phyloP scores from a whole-genome alignment of 2,797 vertebrate genomes.

The Acanthopagrus latus region DNA sequence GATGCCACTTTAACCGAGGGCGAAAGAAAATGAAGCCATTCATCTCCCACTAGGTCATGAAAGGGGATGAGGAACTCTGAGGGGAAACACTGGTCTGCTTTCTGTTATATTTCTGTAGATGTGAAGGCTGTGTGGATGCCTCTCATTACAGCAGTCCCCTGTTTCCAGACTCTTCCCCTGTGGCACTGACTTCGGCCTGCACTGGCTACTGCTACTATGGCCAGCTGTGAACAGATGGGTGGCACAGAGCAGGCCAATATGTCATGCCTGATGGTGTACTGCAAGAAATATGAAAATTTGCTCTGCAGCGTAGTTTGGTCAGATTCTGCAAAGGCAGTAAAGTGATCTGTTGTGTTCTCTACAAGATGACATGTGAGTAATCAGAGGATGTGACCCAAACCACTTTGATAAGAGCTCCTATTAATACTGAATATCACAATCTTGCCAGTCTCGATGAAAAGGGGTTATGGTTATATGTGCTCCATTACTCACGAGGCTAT shows the following conservation, averaged over 20 bases:
- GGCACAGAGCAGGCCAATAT: slow-evolving; percentile 55
- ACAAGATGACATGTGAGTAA: not conserved
- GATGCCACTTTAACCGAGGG: slow-evolving; percentile 80
- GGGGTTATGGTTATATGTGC: not conserved
- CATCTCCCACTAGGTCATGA: slow-evolving; percentile 78
- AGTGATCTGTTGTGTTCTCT: slow-evolving; percentile 1
- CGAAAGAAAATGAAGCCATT: slow-evolving; percentile 84
- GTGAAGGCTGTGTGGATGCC: slow-evolving; percentile 48
- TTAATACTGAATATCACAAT: not conserved
- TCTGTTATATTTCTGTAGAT: slow-evolving; percentile 59
- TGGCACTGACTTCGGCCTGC: slow-evolving; percentile 54
- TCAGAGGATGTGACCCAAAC: not conserved
- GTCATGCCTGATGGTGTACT: slow-evolving; percentile 67
- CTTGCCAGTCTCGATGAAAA: not conserved
- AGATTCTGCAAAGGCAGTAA: slow-evolving; percentile 41
- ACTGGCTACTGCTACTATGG: slow-evolving; percentile 56
- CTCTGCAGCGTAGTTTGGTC: slow-evolving; percentile 34
- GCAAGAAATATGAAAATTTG: slow-evolving; percentile 55
- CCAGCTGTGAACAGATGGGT: slow-evolving; percentile 79
- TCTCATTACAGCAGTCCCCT: slow-evolving; percentile 62
- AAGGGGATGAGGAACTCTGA: slow-evolving; percentile 65
- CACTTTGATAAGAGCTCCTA: slow-evolving; percentile 8
- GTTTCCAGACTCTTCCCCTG: slow-evolving; percentile 33
- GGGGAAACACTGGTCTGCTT: slow-evolving; percentile 57
- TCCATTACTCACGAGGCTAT: not conserved